Base-by-base conservation (phyloP, 2,797 vertebrate species). In the Propithecus deckenii region DNA sequence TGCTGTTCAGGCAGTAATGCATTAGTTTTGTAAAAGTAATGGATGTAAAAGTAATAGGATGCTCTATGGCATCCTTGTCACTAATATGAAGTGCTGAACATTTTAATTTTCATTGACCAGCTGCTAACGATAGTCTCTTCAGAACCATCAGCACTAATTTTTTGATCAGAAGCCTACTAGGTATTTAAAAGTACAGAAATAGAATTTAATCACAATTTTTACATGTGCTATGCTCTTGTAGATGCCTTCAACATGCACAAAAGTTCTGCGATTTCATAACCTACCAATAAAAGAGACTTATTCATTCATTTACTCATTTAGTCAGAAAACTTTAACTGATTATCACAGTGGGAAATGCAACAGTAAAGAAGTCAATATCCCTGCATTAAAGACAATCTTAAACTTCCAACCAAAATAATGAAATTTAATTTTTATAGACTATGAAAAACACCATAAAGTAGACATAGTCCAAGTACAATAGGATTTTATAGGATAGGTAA, bases 121-220 rank as follows among this genome's bases (percentile, higher is more conserved):
- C 32, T 94, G 9, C n/a, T 83, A 52, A 69, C 35, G 71, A 86
- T 71, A 79, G 3, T 89, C 30, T 84, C 30, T 96, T 86, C n/a
- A 89, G 52, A 93, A 32, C 9, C 14, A 90, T 79, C n/a, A 93
- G 35, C 48, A 88, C 38, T 80, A 41, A 59, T 52, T 46, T 79
- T 55, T 96, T 78, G 25, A 14, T 94, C 94, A 48, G 79, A 93
- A 79, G 7, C 69, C 20, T 74, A 48, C 4, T 65, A 71, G 4
- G 5, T 79, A 48, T 94, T 93, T 94, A 65, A 96, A 96, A 78
- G 67, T 89, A 76, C 10, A 94, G n/a, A 95, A 46, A 59, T 79
- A 8, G 3, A 86, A 83, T 88, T 72, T 76, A 94, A 38, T 65
- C 9, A 61, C 81, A 38, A 57, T 41, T 89, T 83, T 72, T 63